Evolutionary conservation across 2,888 invertebrate genomes (phyloP), one percentile per base, ranked within the genome.

Genomic region (Limnephilus marmoratus): DNA sequence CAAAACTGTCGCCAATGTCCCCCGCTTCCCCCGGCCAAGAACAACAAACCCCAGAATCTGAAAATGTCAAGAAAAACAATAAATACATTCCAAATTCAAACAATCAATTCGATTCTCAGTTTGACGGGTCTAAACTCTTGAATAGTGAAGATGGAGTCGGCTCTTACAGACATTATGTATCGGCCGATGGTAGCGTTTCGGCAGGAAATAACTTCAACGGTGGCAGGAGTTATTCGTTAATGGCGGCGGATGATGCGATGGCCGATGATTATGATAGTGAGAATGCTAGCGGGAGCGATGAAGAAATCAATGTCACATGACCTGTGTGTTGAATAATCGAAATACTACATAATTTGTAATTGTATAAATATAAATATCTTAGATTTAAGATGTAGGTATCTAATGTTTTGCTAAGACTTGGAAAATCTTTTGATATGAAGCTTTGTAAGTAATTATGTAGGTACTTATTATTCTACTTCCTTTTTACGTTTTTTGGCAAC

Each of bases 281-380:
- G 92, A 95, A 95, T 45, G 96, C 96, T 85, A 97, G 97, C 94
- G 98, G 98, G 92, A 97, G 97, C 92, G 98, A 98, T 94, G 98
- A 98, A 94, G 98, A 98, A 95, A 98, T 98, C 94, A 98, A 98
- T 95, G 98, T 98, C 95, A 98, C 98, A 96, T 98, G 98, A 98
- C 98, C 95, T 95, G 94, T 94, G 94, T 94, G 94, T 53, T 86
- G 9, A 86, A 45, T 24, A 9, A 68, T 68, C 82, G 7, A 18
- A 68, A n/a, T 68, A n/a, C 2, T 68, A 24, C 9, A 68, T 68
- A 68, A 24, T 68, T n/a, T 12, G 34, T 34, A 82, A 34, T 34
- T 82, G 34, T 82, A 34, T 82, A 82, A 82, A 82, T 82, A 82
- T 82, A 34, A 82, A 82, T 82, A 82, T 18, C 13, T 34, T 31